phyloP scores from a whole-genome alignment of 2,797 vertebrate species.

The Perdix hodgsoniae region DNA sequence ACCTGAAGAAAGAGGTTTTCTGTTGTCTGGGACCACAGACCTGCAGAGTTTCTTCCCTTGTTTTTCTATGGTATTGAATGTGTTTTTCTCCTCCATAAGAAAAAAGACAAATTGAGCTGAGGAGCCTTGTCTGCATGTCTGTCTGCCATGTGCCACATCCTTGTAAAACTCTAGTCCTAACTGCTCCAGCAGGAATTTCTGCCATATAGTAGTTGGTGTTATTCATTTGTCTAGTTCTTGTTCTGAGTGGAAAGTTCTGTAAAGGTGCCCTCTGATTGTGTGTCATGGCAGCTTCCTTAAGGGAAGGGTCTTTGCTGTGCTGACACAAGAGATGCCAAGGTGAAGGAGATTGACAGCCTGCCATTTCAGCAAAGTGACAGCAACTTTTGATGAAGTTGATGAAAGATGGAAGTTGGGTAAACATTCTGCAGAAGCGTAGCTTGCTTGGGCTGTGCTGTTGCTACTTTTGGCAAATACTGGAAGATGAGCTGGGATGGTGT shows the following conservation, averaged over 20 bases:
- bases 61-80: background rate
- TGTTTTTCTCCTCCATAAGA: background rate
- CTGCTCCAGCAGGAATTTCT: background rate
- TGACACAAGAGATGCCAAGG: background rate
- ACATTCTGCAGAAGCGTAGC: background rate
- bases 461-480: background rate
- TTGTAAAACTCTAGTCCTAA: background rate
- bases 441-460: background rate
- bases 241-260: background rate
- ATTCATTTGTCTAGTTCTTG: background rate
- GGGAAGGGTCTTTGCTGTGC: background rate
- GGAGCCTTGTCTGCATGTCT: background rate
- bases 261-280: background rate
- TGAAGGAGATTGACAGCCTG: background rate
- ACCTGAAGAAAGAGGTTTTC: background rate
- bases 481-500: fast-evolving
- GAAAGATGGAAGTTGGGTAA: background rate
- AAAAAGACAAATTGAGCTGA: background rate
- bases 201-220: background rate
- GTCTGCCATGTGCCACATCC: background rate
- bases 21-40: background rate
- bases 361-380: background rate
- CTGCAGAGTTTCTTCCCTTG: background rate
- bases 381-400: background rate
- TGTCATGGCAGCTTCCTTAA: background rate